These are phyloP conservation scores for Cosmia trapezina DNA, from an alignment of 2,888 invertebrate species.

Conservation along the genomic window DNA sequence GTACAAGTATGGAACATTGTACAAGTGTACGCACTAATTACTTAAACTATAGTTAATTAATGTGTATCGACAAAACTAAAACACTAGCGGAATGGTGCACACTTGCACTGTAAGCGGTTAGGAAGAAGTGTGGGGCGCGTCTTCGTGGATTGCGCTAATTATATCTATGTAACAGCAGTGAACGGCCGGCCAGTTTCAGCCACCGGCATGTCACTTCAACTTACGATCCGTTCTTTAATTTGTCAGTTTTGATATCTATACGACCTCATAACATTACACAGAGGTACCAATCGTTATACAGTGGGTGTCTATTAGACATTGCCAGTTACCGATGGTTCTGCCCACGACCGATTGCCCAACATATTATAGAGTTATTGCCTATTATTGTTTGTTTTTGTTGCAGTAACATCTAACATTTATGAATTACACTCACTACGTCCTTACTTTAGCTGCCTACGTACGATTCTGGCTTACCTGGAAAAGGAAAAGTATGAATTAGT, in stretches of 20 bases:
- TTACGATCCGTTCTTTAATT: conserved; percentile 5
- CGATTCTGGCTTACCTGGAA: conserved; percentile 53
- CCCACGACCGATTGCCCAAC: conserved; percentile 67
- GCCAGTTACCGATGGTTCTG: conserved; percentile 60
- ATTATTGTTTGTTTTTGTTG: conserved; percentile 58
- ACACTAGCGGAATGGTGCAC: too few relatives aligned
- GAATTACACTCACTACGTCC: conserved; percentile 36
- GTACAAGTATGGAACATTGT: too few relatives aligned
- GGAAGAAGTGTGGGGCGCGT: too few relatives aligned
- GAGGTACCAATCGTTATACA: conserved; percentile 41
- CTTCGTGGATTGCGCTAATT: too few relatives aligned
- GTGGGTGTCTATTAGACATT: conserved; percentile 73
- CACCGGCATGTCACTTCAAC: not conserved
- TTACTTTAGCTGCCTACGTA: conserved; percentile 30
- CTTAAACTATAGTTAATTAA: too few relatives aligned
- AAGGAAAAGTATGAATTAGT: conserved; percentile 32
- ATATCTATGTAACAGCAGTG: not conserved
- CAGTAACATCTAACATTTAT: conserved; percentile 33
- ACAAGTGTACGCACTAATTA: too few relatives aligned
- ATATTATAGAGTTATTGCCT: conserved; percentile 53
- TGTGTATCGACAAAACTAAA: too few relatives aligned
- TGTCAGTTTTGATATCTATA: conserved; percentile 38
- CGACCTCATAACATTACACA: conserved; percentile 39
- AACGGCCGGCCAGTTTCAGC: not conserved
- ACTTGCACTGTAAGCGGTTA: too few relatives aligned